Percentiles rank a stretch among this genome's conserved stretches.
These are phyloP conservation scores for Periophthalmus magnuspinnatus DNA, from an alignment of 2,797 vertebrate genomes.

Conservation along the genomic window DNA sequence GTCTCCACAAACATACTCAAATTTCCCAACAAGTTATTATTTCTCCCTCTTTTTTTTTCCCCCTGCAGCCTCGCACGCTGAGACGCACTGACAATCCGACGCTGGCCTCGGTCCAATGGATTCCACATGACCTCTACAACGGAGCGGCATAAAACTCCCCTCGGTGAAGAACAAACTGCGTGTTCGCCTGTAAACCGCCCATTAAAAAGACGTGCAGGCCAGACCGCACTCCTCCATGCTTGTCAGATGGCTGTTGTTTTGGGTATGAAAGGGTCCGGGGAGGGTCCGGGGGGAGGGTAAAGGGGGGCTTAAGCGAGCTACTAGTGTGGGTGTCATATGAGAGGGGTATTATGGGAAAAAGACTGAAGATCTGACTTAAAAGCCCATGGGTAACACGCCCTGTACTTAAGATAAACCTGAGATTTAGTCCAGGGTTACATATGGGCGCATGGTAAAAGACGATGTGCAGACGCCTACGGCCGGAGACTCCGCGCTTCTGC, in stretches of 20 bases:
- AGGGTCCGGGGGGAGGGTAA: slow-evolving; percentile 22
- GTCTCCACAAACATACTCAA: slow-evolving; percentile 31
- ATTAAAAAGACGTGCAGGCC: slow-evolving; percentile 51
- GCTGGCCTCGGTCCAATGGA: slow-evolving; percentile 41
- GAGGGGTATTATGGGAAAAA: slow-evolving; percentile 53
- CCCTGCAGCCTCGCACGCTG: slow-evolving; percentile 16
- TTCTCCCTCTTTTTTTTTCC: too few relatives aligned
- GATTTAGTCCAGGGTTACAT: slow-evolving; percentile 39
- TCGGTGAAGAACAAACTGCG: slow-evolving; percentile 19
- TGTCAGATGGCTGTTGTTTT: slow-evolving; percentile 57
- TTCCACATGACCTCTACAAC: slow-evolving; percentile 48
- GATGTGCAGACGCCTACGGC: background rate
- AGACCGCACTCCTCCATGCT: slow-evolving; percentile 45
- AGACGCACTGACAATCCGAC: slow-evolving; percentile 30
- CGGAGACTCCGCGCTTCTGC: background rate
- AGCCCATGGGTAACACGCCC: slow-evolving; percentile 45
- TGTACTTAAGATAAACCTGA: slow-evolving; percentile 49
- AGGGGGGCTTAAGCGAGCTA: slow-evolving; percentile 60
- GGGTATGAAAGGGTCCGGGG: slow-evolving; percentile 51
- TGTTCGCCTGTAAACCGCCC: slow-evolving; percentile 54
- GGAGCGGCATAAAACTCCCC: slow-evolving; percentile 44
- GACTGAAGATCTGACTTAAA: slow-evolving; percentile 31
- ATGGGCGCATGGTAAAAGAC: slow-evolving; percentile 9
- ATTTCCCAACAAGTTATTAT: slow-evolving; percentile 32
- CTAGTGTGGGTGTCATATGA: slow-evolving; percentile 59